A percentile compares a stretch with the other conserved stretches of the same genome.
phyloP scores from a whole-genome alignment of 2,113 vertebrate genomes.

The Eretmodus cyanostictus region DNA sequence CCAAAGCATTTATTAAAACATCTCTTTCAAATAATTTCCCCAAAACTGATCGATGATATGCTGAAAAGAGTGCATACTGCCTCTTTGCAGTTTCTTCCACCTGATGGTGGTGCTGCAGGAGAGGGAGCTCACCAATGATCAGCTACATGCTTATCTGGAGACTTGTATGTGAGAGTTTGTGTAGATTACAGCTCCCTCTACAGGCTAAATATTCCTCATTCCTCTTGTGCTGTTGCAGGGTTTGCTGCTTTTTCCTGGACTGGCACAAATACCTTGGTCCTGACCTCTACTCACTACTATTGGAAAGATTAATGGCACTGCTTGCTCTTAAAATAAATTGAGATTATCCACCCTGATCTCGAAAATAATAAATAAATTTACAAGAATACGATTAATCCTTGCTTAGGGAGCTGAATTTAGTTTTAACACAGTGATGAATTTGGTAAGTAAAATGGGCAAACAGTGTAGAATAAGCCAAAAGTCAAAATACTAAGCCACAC shows the following conservation, averaged over 20 bases:
- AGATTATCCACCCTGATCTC: not conserved
- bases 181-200: not conserved
- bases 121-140: not conserved
- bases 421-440: not conserved
- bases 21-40: not conserved
- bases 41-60: not conserved
- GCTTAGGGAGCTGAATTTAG: not conserved
- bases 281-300: not conserved
- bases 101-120: not conserved
- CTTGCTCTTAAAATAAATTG: not conserved
- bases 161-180: not conserved
- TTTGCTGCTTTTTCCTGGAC: not conserved
- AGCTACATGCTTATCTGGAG: not conserved
- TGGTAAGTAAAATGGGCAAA: not conserved
- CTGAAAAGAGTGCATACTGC: not conserved
- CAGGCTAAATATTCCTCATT: not conserved
- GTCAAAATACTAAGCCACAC: not conserved
- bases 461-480: not conserved
- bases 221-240: not conserved
- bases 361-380: not conserved
- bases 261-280: not conserved
- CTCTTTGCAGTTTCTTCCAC: not conserved
- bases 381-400: not conserved
- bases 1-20: not conserved
- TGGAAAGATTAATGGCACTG: not conserved